Evolutionary conservation across 2,113 vertebrate genomes (phyloP).

Genomic region (Etia nguti): DNA sequence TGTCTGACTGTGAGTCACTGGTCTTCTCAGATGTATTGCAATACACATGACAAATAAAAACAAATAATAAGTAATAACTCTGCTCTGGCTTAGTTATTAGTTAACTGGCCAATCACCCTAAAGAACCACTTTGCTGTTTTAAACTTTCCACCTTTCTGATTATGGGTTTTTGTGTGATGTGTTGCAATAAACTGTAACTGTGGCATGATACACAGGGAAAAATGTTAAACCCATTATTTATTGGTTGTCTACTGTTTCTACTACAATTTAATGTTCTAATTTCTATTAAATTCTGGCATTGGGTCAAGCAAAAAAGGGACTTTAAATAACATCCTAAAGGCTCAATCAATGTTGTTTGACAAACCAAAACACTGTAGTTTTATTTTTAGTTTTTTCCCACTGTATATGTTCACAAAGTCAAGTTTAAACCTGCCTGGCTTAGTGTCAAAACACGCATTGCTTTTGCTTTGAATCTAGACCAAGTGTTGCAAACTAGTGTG

Average conservation of each 20-base stretch:
- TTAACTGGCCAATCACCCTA: background rate
- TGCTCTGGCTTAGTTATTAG: background rate
- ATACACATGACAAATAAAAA: background rate
- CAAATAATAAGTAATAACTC: background rate
- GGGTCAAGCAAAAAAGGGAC: background rate
- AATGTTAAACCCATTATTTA: background rate
- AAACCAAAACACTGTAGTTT: background rate
- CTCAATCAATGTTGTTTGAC: background rate
- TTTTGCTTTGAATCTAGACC: background rate
- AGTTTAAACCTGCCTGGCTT: background rate
- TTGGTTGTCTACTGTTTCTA: background rate
- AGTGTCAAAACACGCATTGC: background rate
- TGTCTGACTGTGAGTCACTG: background rate
- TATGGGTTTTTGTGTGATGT: background rate
- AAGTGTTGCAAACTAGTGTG: background rate
- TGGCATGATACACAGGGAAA: background rate
- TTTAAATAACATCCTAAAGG: background rate
- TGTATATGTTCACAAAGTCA: background rate
- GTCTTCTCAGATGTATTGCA: background rate
- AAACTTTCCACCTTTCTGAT: background rate
- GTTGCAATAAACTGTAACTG: background rate
- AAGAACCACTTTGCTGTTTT: background rate
- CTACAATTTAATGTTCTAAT: background rate
- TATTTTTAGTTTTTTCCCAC: background rate
- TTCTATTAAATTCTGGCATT: background rate